Conservation (phyloP, 2,888 invertebrate genomes). For the Drosophila setosimentum region DNA sequence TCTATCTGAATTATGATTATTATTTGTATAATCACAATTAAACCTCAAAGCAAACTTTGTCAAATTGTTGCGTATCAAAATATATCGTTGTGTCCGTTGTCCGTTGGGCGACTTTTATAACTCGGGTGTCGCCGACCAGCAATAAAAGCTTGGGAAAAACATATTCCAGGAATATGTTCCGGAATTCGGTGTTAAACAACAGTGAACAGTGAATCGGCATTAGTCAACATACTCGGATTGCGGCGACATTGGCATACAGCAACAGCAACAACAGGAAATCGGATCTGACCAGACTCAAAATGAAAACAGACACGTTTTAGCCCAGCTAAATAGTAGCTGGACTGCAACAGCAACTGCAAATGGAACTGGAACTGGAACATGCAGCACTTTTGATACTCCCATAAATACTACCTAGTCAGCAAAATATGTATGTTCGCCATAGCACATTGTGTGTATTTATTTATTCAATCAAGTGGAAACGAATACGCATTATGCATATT, state of each 20-base stretch:
- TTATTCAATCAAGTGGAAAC: constrained; percentile 7
- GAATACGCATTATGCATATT: constrained; percentile 7
- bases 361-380: constrained; percentile 3
- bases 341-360: background rate
- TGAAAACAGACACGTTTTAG: constrained; percentile 57
- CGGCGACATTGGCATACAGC: constrained; percentile 57
- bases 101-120: constrained; percentile 5
- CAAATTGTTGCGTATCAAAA: background rate
- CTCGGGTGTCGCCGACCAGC: constrained; percentile 40
- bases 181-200: constrained; percentile 82
- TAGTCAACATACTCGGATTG: constrained; percentile 51
- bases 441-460: constrained; percentile 1
- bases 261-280: constrained; percentile 41
- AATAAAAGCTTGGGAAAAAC: constrained; percentile 82
- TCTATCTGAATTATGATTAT: background rate
- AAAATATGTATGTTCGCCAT: constrained; percentile 29
- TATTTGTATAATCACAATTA: background rate
- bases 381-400: constrained; percentile 40
- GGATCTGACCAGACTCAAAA: constrained; percentile 62
- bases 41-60: background rate
- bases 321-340: constrained; percentile 28
- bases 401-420: constrained; percentile 51
- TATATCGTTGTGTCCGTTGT: background rate
- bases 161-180: constrained; percentile 83
- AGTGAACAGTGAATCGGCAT: constrained; percentile 60